These are phyloP conservation scores for Mormyrus hasselquistii DNA, from an alignment of 2,797 vertebrate genomes.

Conservation along the genomic window DNA sequence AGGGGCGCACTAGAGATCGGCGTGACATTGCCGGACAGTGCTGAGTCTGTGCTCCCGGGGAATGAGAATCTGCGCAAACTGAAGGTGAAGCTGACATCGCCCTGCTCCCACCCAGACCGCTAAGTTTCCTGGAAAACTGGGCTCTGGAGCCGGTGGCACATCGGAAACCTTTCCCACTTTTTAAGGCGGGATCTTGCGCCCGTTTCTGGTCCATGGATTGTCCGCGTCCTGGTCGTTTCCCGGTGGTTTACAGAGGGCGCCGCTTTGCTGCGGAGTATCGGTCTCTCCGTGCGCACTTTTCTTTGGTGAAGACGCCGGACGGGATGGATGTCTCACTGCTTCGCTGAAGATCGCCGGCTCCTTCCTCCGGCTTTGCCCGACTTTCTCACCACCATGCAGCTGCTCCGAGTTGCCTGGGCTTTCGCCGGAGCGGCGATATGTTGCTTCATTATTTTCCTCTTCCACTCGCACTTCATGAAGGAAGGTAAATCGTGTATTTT, in stretches of 20 bases:
- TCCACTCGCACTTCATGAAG: slow-evolving; percentile 77
- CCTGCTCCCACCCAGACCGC: slow-evolving; percentile 5
- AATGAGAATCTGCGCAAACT: not conserved
- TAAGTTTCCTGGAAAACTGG: not conserved
- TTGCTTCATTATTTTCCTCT: slow-evolving; percentile 76
- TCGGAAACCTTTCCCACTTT: not conserved
- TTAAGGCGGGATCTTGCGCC: not conserved
- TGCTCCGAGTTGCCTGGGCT: slow-evolving; percentile 80
- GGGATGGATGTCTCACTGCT: slow-evolving; percentile 41
- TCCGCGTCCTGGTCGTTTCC: not conserved
- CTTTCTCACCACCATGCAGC: slow-evolving; percentile 78
- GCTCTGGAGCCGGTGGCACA: not conserved
- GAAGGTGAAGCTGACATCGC: slow-evolving; percentile 18
- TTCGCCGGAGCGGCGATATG: slow-evolving; percentile 79
- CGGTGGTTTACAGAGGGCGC: not conserved
- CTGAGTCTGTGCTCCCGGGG: not conserved
- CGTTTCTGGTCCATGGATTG: slow-evolving; percentile 19
- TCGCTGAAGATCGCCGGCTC: slow-evolving; percentile 34
- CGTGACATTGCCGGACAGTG: not conserved
- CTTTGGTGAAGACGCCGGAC: slow-evolving; percentile 19
- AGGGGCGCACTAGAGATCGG: not conserved
- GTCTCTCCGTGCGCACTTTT: not conserved
- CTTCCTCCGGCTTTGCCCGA: slow-evolving; percentile 62
- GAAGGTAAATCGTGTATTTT: slow-evolving; percentile 69
- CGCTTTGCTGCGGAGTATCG: slow-evolving; percentile 9